Percentiles rank a stretch among this genome's conserved stretches.
phyloP scores from a whole-genome alignment of 2,888 invertebrate species.

The Hecatera dysodea region DNA sequence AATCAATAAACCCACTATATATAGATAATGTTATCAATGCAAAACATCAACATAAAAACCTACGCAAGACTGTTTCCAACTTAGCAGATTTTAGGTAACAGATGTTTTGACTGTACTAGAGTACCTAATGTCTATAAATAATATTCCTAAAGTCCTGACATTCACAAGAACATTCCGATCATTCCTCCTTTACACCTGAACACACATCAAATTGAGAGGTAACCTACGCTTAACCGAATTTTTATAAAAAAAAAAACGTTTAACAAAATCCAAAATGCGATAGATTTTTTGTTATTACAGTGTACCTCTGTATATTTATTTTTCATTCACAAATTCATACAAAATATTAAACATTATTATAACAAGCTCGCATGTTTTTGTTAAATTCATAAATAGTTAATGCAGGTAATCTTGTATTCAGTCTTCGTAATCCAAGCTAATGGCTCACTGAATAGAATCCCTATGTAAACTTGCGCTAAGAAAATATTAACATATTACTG shows the following conservation, averaged over 20 bases:
- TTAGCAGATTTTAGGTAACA: not conserved
- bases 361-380: conserved; percentile 16
- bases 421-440: conserved; percentile 46
- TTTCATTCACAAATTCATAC: conserved; percentile 18
- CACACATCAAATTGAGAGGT: not conserved
- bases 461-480: conserved; percentile 47
- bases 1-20: too few relatives aligned
- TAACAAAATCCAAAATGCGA: not conserved
- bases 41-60: not conserved
- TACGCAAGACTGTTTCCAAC: not conserved
- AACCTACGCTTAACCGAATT: not conserved
- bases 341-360: conserved; percentile 20
- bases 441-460: conserved; percentile 50
- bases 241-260: not conserved
- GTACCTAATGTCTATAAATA: too few relatives aligned
- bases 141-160: not conserved
- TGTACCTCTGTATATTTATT: conserved; percentile 14
- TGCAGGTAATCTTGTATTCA: conserved; percentile 49
- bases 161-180: not conserved
- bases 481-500: conserved; percentile 60
- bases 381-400: conserved; percentile 45
- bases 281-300: not conserved
- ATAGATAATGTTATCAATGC: not conserved
- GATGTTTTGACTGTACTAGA: not conserved
- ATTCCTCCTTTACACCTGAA: not conserved